Base-by-base conservation (phyloP, 2,113 vertebrate species). In the Myiagra hebetior region DNA sequence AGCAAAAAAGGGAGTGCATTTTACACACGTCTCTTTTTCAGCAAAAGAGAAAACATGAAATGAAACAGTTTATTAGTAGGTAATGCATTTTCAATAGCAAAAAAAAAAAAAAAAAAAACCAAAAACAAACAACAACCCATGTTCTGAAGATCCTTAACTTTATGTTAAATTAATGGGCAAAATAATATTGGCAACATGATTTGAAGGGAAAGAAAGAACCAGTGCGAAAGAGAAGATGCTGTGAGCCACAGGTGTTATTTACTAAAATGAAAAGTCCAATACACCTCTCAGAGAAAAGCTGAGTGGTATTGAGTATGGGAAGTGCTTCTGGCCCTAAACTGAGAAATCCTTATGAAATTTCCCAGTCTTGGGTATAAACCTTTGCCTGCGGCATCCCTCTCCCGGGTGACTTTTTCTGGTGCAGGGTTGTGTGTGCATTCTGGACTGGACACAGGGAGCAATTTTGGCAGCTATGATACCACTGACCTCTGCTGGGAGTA, bases 21-120 rank as follows among this genome's bases (percentile, higher is more conserved):
- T 96, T 95, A 76, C 70, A 79, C 92, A 87, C 85, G 42, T 92
- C 42, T 94, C 49, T 88, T 95, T 84, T 95, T 87, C 56, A 97
- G 72, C 24, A 69, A 76, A 91, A 95, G 50, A 92, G 11, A 70
- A 96, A 94, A 70, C 22, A 31, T 67, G 23, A 93, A 82, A 96
- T 87, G 14, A 91, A 93, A 52, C 10, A 50, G 16, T 17, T 75
- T 79, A 74, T 93, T 88, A 91, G 84, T 50, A 72, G 42, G 74
- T 37, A 85, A 41, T 82, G 57, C 11, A 47, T 65, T 74, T 64
- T 95, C 62, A 44, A 28, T 67, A 70, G 65, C 28, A 89, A 81
- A 41, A 33, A 96, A 91, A 3, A 20, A 46, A 47, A 47, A 89
- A 81, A 41, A 33, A 96, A 91, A 3, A 20, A 46, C 22, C 22